phyloP scores from a whole-genome alignment of 2,797 vertebrate genomes.

The Danio kyathit region DNA sequence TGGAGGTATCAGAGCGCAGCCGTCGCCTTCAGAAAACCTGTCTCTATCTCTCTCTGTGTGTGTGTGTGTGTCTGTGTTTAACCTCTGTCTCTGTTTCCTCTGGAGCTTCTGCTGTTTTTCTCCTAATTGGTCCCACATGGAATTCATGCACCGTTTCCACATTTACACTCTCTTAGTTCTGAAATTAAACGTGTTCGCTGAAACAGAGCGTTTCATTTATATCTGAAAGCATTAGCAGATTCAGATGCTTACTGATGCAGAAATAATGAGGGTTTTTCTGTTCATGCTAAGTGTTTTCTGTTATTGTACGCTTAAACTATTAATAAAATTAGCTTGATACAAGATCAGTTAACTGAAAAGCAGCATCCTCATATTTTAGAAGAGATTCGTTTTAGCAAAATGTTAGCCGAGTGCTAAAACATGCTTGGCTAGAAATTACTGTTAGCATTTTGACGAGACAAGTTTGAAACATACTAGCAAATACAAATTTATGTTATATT shows the following conservation, averaged over 20 bases:
- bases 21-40: slow-evolving; percentile 68
- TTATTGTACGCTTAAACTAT: too few species aligned
- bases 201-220: neutral
- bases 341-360: too few species aligned
- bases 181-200: neutral
- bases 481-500: too few species aligned
- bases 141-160: neutral
- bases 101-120: neutral
- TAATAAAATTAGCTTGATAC: too few species aligned
- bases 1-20: slow-evolving; percentile 90
- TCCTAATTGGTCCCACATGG: neutral
- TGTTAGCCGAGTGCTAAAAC: too few species aligned
- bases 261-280: neutral
- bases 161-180: neutral
- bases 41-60: slow-evolving; percentile 79
- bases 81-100: slow-evolving; percentile 57
- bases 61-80: slow-evolving; percentile 84
- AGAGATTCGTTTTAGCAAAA: too few species aligned
- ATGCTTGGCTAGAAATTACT: too few species aligned
- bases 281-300: too few species aligned
- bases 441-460: too few species aligned
- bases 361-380: too few species aligned
- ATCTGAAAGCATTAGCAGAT: neutral
- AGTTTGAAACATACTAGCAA: too few species aligned
- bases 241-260: neutral